These are phyloP conservation scores for Dipodomys spectabilis DNA, from an alignment of 2,113 vertebrate species.

Conservation along the genomic window DNA sequence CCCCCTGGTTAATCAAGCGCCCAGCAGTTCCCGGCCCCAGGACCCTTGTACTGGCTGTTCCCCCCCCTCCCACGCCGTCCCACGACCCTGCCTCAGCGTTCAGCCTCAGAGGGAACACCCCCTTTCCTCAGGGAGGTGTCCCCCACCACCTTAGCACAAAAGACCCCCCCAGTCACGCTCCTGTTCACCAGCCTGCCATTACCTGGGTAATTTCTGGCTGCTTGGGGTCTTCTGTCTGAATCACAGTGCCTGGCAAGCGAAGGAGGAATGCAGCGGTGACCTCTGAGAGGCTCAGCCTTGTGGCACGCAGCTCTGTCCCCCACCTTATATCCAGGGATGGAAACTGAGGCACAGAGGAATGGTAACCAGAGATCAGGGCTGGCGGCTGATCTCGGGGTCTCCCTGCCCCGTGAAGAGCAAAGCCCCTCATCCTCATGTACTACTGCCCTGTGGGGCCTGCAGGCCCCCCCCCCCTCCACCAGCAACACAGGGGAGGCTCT, in stretches of 20 bases:
- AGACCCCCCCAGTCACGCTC: not conserved
- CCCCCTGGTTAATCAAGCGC: not conserved
- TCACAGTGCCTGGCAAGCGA: not conserved
- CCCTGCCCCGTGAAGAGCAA: not conserved
- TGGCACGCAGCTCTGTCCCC: not conserved
- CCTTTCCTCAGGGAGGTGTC: not conserved
- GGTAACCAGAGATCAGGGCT: not conserved
- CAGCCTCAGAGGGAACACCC: not conserved
- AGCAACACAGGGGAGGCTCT: not conserved
- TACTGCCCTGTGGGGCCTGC: too few relatives aligned
- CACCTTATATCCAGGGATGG: not conserved
- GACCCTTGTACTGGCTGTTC: not conserved
- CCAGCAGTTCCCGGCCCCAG: not conserved
- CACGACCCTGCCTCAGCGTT: not conserved
- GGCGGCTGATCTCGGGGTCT: not conserved
- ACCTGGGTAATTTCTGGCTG: conserved; percentile 37
- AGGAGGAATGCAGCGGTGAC: not conserved
- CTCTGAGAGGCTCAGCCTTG: not conserved
- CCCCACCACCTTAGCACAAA: not conserved
- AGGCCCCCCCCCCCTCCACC: not conserved
- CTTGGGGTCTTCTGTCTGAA: not conserved
- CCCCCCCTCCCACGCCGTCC: too few relatives aligned
- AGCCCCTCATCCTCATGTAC: not conserved
- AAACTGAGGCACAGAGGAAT: not conserved
- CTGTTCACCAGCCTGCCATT: not conserved